Evolutionary conservation across 2,888 invertebrate species (phyloP), one percentile per base, ranked within the genome.

Genomic region (Cosmopolites sordidus): DNA sequence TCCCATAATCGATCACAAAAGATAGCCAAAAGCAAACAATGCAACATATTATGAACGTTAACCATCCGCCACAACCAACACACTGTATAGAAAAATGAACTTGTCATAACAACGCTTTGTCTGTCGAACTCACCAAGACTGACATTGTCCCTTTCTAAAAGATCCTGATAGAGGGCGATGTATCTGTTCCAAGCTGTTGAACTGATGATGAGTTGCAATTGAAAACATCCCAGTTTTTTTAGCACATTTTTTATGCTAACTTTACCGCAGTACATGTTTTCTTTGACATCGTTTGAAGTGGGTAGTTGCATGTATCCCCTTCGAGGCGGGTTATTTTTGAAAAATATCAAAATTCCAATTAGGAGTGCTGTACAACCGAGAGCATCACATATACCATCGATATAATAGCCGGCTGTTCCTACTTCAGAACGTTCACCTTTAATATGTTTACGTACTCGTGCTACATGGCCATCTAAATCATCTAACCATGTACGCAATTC

Each of bases 401-500:
- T 82, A 73, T 86, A 86, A 66, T 89, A 92, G 0, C 92, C 92
- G 0, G 83, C 68, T 0, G 86, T 83, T 0, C 89, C 89, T n/a
- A 90, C 84, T 67, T 89, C 87, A 0, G 89, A 89, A 16, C 83
- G 78, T 70, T 89, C 89, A 0, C 89, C 89, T 56, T 82, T 80
- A 18, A 89, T 82, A 67, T 89, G 81, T 64, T 84, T 84, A 49
- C 87, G 79, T 17, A 82, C 83, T 54, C 92, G 81, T 1, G 91
- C 92, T 1, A 93, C 87, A 66, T 89, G 87, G 0, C 93, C 93
- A 66, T 93, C 93, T 56, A 93, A 73, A 65, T 90, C 89, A 66
- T 93, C 93, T 46, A 92, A 71, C 75, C 89, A 90, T 60, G 89
- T 88, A 60, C 92, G 78, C 33, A 91, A 72, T 74, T 90, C 86